Percentiles rank a stretch among this genome's conserved stretches.
Evolutionary conservation across 2,797 vertebrate genomes (phyloP).

Genomic region (Anniella stebbinsi): DNA sequence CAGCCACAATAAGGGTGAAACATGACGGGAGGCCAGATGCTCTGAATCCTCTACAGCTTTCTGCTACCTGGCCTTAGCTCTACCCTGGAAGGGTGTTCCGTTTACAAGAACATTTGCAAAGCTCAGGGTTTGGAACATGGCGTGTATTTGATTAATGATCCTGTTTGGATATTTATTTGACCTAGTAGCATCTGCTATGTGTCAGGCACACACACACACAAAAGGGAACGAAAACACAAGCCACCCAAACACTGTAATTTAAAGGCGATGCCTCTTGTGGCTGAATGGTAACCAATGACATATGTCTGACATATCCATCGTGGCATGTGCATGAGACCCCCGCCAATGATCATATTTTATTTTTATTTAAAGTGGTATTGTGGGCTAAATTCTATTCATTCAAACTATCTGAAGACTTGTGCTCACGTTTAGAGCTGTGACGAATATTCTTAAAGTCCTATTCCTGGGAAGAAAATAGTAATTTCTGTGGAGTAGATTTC

Average conservation of each 20-base stretch:
- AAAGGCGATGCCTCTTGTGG: conserved; percentile 65
- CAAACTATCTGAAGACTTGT: not conserved
- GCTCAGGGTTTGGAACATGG: not conserved
- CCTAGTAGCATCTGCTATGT: conserved; percentile 62
- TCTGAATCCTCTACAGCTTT: not conserved
- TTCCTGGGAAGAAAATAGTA: not conserved
- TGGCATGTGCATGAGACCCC: conserved; percentile 55
- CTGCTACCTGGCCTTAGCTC: not conserved
- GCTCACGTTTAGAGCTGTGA: not conserved
- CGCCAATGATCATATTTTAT: conserved; percentile 58
- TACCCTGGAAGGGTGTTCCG: not conserved
- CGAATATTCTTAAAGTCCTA: not conserved
- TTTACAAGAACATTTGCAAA: conserved; percentile 18
- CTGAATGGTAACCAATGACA: conserved; percentile 70
- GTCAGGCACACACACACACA: conserved; percentile 43
- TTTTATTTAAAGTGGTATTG: conserved; percentile 55
- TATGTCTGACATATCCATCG: conserved; percentile 68
- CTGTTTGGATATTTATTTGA: conserved; percentile 55
- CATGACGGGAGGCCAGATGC: not conserved
- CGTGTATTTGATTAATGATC: conserved; percentile 40
- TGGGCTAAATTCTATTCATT: conserved; percentile 11
- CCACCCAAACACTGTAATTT: conserved; percentile 61
- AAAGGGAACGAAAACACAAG: conserved; percentile 28
- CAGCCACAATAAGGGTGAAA: not conserved
- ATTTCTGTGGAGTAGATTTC: not conserved